Evolutionary conservation across 2,888 invertebrate genomes (phyloP).

Genomic region (Ectemnius lituratus): DNA sequence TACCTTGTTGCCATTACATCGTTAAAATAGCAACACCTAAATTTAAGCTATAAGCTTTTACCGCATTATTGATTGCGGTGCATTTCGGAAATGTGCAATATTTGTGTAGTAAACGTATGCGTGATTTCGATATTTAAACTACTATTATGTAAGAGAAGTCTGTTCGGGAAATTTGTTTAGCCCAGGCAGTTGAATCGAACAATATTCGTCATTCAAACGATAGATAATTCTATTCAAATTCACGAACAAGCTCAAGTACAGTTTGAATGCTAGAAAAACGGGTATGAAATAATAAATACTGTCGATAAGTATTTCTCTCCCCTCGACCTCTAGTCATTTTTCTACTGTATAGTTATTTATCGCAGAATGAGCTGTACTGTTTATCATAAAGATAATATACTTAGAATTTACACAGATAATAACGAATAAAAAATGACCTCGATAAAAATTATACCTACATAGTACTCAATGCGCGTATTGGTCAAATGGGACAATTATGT

Average conservation of each 20-base stretch:
- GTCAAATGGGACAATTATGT: neutral
- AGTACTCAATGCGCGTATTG: no score
- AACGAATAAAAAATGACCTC: no score
- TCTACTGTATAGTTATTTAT: slow-evolving; percentile 67
- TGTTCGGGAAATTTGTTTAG: neutral
- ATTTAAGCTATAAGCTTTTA: slow-evolving; percentile 16
- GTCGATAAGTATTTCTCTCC: slow-evolving; percentile 57
- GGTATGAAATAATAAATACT: slow-evolving; percentile 46
- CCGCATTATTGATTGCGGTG: slow-evolving; percentile 7
- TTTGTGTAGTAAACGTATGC: slow-evolving; percentile 36
- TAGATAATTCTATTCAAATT: slow-evolving; percentile 16
- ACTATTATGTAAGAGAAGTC: slow-evolving; percentile 19
- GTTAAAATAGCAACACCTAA: slow-evolving; percentile 34
- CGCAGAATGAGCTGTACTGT: slow-evolving; percentile 43
- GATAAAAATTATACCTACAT: no score
- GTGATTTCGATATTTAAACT: slow-evolving; percentile 33
- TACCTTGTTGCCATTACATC: slow-evolving; percentile 64
- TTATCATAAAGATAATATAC: slow-evolving; percentile 16
- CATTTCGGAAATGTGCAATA: slow-evolving; percentile 53
- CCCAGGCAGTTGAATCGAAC: no score
- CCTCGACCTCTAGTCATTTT: slow-evolving; percentile 73
- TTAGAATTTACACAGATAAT: neutral
- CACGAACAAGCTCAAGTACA: slow-evolving; percentile 19
- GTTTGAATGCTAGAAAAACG: slow-evolving; percentile 31
- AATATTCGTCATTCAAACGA: no score